Conservation (phyloP, 2,888 invertebrate genomes). For the Blastobasis adustella region DNA sequence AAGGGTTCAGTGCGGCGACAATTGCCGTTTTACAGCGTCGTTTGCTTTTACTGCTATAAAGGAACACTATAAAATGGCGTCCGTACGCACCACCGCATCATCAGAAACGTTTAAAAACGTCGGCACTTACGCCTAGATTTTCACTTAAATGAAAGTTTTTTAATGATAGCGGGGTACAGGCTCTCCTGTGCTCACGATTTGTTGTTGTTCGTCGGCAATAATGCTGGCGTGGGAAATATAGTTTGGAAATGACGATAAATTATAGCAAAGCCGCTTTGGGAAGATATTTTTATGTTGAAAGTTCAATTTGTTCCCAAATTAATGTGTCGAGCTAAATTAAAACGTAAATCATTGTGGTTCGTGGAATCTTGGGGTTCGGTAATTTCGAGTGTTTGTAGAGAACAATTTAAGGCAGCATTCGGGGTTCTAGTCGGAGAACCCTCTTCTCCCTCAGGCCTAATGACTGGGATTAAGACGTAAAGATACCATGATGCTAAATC, state of each 20-base stretch:
- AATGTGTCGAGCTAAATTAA: constrained; percentile 10
- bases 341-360: constrained; percentile 11
- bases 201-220: too few species aligned
- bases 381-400: constrained; percentile 1
- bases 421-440: constrained; percentile 7
- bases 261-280: too few species aligned
- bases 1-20: constrained; percentile 39
- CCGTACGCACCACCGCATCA: constrained; percentile 32
- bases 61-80: constrained; percentile 44
- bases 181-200: too few species aligned
- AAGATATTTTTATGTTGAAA: neutral
- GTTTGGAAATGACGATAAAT: too few species aligned
- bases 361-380: constrained; percentile 5
- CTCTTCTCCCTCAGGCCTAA: constrained; percentile 23
- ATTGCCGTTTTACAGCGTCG: constrained; percentile 48
- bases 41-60: constrained; percentile 58
- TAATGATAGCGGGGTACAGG: neutral
- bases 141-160: neutral
- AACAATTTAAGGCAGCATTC: constrained; percentile 15
- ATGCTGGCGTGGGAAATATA: too few species aligned
- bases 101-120: constrained; percentile 26
- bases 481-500: constrained; percentile 30
- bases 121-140: too few species aligned
- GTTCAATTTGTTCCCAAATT: constrained; percentile 5
- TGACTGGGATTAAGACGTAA: constrained; percentile 63